Base-by-base conservation (phyloP, 2,797 vertebrate genomes). In the Diceros bicornis region DNA sequence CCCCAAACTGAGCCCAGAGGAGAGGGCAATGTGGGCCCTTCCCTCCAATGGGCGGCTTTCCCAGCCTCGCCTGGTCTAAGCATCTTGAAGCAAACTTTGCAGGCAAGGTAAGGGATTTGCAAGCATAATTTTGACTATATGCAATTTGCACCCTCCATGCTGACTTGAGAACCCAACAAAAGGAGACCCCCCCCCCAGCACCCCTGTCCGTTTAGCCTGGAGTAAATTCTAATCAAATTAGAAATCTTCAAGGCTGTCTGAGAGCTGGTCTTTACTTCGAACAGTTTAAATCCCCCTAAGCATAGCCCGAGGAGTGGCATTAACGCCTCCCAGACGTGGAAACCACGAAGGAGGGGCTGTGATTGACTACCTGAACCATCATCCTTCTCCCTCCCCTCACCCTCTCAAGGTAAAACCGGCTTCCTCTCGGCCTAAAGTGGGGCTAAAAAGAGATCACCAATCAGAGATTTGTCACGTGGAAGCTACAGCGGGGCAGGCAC, bases 171-270 rank as follows among this genome's bases (percentile, higher is more conserved):
- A 89, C 16, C 34, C 29, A 86, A 13, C 10, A 86, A 44, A 84
- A 74, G 6, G 23, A 75, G 66, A 62, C 37, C 37, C 37, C 37
- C 37, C 6, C 13, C 29, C 37, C 12, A n/a, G 69, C n/a, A 88
- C 25, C 44, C 81, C 66, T 27, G 27, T 89, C 17, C 1, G 41
- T 81, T 94, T 64, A 62, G 61, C 64, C 69, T 66, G 69, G 32
- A 71, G 62, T 91, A 66, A 41, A 62, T 90, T 95, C 57, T 91
- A 77, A 92, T 50, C 27, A 34, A 77, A 52, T 72, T 81, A 85
- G 59, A 96, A 91, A 78, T 57, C 75, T 87, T 69, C 27, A 87
- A 95, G 68, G 7, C 23, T 94, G 96, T 55, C 88, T 92, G 27
- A 94, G 86, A 91, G 10, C 72, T 34, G 44, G 25, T 61, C 52